Evolutionary conservation across 2,888 invertebrate species (phyloP).

Genomic region (Drosophila recens): DNA sequence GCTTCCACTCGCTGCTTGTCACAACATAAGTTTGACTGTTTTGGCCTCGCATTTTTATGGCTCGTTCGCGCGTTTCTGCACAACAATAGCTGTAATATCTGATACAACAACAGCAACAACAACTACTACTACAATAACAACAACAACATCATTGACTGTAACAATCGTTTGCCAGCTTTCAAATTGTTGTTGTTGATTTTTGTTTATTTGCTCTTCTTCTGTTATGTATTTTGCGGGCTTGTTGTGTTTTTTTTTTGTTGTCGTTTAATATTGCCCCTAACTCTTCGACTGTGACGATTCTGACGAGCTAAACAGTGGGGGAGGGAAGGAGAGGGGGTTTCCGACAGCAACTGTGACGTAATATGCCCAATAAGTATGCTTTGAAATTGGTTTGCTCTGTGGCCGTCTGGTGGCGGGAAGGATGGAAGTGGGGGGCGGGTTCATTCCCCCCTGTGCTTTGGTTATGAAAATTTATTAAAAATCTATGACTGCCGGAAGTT

Average conservation of each 20-base stretch:
- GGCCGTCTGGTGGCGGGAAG: not conserved
- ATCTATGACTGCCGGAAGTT: slow-evolving; percentile 58
- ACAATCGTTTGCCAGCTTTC: slow-evolving; percentile 52
- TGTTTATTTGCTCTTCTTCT: slow-evolving; percentile 64
- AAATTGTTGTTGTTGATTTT: slow-evolving; percentile 59
- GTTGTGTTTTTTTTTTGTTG: slow-evolving; percentile 25
- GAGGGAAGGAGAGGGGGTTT: not conserved
- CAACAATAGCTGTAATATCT: slow-evolving; percentile 52
- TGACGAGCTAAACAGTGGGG: slow-evolving; percentile 2
- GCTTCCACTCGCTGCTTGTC: slow-evolving; percentile 44
- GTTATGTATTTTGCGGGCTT: slow-evolving; percentile 26
- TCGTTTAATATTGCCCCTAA: slow-evolving; percentile 42
- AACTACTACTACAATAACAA: slow-evolving; percentile 16
- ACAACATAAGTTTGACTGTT: slow-evolving; percentile 78
- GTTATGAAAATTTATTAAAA: slow-evolving; percentile 71
- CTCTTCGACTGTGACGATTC: slow-evolving; percentile 12
- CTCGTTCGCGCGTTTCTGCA: slow-evolving; percentile 67
- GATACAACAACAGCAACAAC: slow-evolving; percentile 32
- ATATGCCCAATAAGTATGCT: slow-evolving; percentile 71
- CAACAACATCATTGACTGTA: slow-evolving; percentile 34
- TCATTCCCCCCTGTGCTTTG: not conserved
- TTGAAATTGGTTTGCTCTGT: slow-evolving; percentile 41
- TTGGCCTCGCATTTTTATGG: slow-evolving; percentile 78
- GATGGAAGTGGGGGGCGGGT: too few species aligned
- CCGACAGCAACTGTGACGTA: slow-evolving; percentile 73